Evolutionary conservation across 2,113 vertebrate genomes (phyloP), one percentile per base, ranked within the genome.

Genomic region (Miniopterus natalensis): DNA sequence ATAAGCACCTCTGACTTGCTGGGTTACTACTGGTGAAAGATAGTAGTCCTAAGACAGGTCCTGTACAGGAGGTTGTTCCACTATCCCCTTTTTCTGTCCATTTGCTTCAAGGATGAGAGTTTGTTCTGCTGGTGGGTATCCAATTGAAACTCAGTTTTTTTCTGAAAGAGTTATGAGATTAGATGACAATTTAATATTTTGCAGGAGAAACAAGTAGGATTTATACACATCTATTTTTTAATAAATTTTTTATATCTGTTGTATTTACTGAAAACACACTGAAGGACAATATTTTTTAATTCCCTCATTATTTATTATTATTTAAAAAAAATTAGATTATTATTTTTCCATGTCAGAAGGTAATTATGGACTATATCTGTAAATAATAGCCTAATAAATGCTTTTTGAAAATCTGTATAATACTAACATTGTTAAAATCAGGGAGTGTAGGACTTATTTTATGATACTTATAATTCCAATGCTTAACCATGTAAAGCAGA

Each of bases 361-460:
- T 75, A 90, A 88, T 88, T 95, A 81, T 45, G 78, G 23, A 45
- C 71, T 57, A 17, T 86, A 23, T 96, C 47, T 92, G 25, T 84
- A 92, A 79, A 93, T 93, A 71, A 92, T 18, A 93, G 31, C 12
- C 70, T 93, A 45, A 51, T 55, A 66, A 61, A 27, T 74, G 4
- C 23, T 29, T 84, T 95, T 68, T 79, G 31, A 87, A 95, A 95
- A 92, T 87, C 29, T 90, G 61, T 42, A 81, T 79, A 83, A 73
- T 90, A 27, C 7, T 75, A 65, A 83, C 66, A 95, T 36, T 80
- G 31, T 95, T 84, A 80, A 90, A 42, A 45, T 95, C 29, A 77
- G 45, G 59, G 74, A 75, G 5, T 36, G 15, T 36, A 92, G 53
- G 61, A 87, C 95, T 68, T 40, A 77, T n/a, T 95, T 92, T 91